These are phyloP conservation scores for Acronicta alni DNA, from an alignment of 2,888 invertebrate genomes.

Conservation along the genomic window DNA sequence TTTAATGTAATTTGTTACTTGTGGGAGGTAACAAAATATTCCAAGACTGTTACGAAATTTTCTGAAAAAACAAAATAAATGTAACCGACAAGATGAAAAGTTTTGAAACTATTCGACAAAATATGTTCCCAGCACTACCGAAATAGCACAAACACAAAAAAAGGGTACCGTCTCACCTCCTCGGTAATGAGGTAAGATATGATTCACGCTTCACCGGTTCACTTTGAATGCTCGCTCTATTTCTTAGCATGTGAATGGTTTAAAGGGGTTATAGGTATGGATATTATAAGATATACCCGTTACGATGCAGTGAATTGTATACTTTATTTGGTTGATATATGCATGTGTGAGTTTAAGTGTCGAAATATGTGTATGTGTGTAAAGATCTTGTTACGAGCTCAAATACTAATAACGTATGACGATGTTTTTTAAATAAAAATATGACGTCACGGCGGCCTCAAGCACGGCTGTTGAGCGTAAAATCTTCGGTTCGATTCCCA, in stretches of 20 bases:
- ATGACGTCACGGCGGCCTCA: too few species aligned
- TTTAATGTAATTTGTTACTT: too few species aligned
- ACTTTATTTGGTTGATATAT: slow-evolving; percentile 16
- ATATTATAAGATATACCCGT: slow-evolving; percentile 4
- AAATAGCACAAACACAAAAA: slow-evolving; percentile 20
- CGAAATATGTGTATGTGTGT: neutral
- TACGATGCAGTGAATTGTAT: slow-evolving; percentile 20
- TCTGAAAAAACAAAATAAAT: too few species aligned
- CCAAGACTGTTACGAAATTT: too few species aligned
- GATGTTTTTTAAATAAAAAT: too few species aligned
- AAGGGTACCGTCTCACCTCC: slow-evolving; percentile 38
- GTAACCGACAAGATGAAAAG: too few species aligned
- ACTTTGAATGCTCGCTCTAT: slow-evolving; percentile 38
- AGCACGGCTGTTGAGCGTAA: too few species aligned
- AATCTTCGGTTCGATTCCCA: too few species aligned
- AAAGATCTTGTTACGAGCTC: too few species aligned
- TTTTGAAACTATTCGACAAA: too few species aligned
- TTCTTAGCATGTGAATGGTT: slow-evolving; percentile 15
- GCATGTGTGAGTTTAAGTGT: neutral
- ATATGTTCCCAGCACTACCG: neutral
- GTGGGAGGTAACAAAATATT: too few species aligned
- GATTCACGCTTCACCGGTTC: slow-evolving; percentile 64
- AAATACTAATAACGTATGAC: too few species aligned
- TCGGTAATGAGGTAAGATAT: slow-evolving; percentile 72
- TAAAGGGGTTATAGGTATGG: slow-evolving; percentile 10